Evolutionary conservation across 2,113 vertebrate genomes (phyloP), one percentile per base, ranked within the genome.

Genomic region (Sinocyclocheilus anophthalmus): DNA sequence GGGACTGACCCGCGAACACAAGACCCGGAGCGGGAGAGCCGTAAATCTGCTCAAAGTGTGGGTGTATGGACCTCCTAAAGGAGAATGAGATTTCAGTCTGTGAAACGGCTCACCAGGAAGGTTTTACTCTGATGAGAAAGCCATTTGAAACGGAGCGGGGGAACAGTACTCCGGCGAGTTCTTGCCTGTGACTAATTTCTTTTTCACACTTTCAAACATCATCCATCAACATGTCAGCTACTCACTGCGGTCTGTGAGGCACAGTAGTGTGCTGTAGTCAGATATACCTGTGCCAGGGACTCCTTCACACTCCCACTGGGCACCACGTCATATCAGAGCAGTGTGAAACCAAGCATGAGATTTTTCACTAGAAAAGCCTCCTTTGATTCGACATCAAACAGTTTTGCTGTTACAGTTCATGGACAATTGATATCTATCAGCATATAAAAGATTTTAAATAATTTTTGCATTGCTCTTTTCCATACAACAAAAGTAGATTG

Each of bases 151-250:
- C 13, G 16, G 39, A 53, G 18, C 39, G 20, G 61, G 85, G 84
- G 72, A 78, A 83, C 37, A 63, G 69, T 80, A 78, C 87, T 89
- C 85, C 80, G 26, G 87, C 85, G 85, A 89, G 91, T 89, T 89
- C 92, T 86, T 92, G 89, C 61, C 88, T 90, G 90, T 91, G 90
- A 94, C 94, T 93, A 93, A 95, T 93, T 92, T 89, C 91, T 94
- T 93, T 93, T 94, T 94, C 93, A 94, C 94, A 94, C 92, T 83
- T 92, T 91, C 87, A 84, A 87, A 85, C 88, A 88, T 88, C 91
- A 93, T 93, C 90, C 87, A 92, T 94, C 91, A 92, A 69, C 81
- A 85, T 88, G 90, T 91, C 89, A 85, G 86, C 91, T 86, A 87
- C 72, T 63, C 87, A 24, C 61, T 85, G 83, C 76, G 86, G 75